Base-by-base conservation (phyloP, 2,113 vertebrate genomes). In the Scomber japonicus region DNA sequence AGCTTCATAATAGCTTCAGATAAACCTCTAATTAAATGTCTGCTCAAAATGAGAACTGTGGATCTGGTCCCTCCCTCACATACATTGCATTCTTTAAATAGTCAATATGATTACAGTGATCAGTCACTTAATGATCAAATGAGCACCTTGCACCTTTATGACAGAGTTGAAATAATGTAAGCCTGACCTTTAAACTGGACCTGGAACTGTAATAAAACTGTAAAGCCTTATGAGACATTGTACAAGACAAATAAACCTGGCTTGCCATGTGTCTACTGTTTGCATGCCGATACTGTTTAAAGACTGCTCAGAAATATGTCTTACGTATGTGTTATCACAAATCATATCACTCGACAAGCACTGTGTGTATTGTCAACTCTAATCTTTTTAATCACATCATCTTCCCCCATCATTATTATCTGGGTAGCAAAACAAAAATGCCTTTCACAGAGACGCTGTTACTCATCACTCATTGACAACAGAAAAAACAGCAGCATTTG, bases 401-500 rank as follows among this genome's bases (percentile, higher is more conserved):
- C 24, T 27, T 27, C 24, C 24, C 3, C 24, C 3, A 27, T 27
- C 24, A 27, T 27, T 27, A 27, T 27, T 27, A 27, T 27, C 24
- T 27, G 24, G 24, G 24, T 27, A 27, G 24, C 24, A 27, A 27
- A 44, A 3, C 51, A 27, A 50, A 50, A 31, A 9, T 9, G 11
- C 16, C n/a, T 44, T 30, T 49, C n/a, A 63, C 2, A 30, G 19
- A 30, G 15, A 21, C 17, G 10, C 21, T 35, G 13, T 30, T 46
- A 45, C 24, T 12, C 31, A n/a, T 27, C 11, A 12, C 5, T 11
- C 1, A 59, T 11, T 45, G 21, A 71, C 59, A 64, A 55, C 24
- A 80, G 49, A 78, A 74, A 89, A 67, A 27, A 21, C 3, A 48
- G 45, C 45, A 17, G 48, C 73, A 86, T 10, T 5, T 44, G 78